Evolutionary conservation across 2,888 invertebrate genomes (phyloP).

Genomic region (Conops quadrifasciatus): DNA sequence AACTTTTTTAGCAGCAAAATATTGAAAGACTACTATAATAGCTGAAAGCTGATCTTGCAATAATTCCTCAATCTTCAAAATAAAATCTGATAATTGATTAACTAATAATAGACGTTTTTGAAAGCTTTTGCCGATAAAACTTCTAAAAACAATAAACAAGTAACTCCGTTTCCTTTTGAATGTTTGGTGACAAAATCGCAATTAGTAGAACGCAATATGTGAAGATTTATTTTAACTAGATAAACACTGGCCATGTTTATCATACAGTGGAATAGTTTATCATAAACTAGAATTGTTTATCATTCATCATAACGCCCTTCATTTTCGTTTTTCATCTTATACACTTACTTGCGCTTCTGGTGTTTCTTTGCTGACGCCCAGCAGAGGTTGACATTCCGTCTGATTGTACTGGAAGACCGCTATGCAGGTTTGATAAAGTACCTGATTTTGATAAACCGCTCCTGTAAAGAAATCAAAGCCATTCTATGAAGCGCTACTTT

Average conservation of each 20-base stretch:
- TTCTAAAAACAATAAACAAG: too few relatives aligned
- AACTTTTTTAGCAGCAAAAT: too few relatives aligned
- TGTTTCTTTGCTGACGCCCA: slow-evolving; percentile 66
- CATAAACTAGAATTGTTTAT: neutral
- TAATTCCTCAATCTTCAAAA: too few relatives aligned
- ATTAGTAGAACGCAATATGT: too few relatives aligned
- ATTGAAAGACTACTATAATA: too few relatives aligned
- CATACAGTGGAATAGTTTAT: too few relatives aligned
- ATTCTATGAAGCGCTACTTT: neutral
- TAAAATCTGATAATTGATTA: too few relatives aligned
- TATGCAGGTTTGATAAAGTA: slow-evolving; percentile 76
- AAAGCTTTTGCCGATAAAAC: slow-evolving; percentile 1
- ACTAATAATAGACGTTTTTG: neutral
- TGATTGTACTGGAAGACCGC: slow-evolving; percentile 69
- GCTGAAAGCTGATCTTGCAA: too few relatives aligned
- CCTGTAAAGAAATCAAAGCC: slow-evolving; percentile 46
- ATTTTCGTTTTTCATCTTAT: neutral
- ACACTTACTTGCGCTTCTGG: slow-evolving; percentile 64
- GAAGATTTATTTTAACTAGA: too few relatives aligned
- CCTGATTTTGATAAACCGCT: slow-evolving; percentile 72
- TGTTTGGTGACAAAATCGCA: too few relatives aligned
- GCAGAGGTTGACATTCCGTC: slow-evolving; percentile 68
- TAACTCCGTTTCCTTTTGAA: too few relatives aligned
- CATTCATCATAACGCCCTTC: neutral
- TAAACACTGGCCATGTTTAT: too few relatives aligned